A percentile compares a stretch with the other conserved stretches of the same genome.
phyloP scores from a whole-genome alignment of 2,888 invertebrate species.

The Rhagophthalmus giganteus region DNA sequence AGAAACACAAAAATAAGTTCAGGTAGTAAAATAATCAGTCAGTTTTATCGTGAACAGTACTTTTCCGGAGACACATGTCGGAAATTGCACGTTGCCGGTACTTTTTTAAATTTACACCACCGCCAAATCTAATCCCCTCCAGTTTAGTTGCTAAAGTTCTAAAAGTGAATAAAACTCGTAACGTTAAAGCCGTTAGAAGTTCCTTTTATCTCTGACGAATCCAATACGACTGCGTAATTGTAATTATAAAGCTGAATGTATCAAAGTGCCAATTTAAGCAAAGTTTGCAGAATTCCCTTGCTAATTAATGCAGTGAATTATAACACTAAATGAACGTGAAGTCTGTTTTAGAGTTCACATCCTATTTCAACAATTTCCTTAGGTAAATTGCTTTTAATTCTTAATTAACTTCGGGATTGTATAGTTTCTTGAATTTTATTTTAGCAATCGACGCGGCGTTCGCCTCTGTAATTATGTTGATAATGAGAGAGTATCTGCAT shows the following conservation, averaged over 20 bases:
- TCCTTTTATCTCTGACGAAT: slow-evolving; percentile 23
- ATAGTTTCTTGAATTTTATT: slow-evolving; percentile 12
- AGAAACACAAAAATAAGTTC: no score
- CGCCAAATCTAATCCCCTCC: background rate
- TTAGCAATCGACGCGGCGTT: no score
- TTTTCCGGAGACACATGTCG: no score
- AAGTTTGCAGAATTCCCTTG: slow-evolving; percentile 38
- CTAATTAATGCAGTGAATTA: slow-evolving; percentile 42
- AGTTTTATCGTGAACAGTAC: no score
- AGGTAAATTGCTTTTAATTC: slow-evolving; percentile 40
- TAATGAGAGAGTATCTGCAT: no score
- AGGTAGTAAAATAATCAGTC: no score
- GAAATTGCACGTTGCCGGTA: background rate
- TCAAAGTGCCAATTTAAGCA: slow-evolving; percentile 38
- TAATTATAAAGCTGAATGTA: slow-evolving; percentile 39
- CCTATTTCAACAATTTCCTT: slow-evolving; percentile 37
- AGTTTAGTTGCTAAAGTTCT: slow-evolving; percentile 2
- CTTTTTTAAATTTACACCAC: background rate
- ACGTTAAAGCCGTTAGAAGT: slow-evolving; percentile 15
- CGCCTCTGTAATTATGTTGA: no score
- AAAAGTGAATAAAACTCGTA: slow-evolving; percentile 16
- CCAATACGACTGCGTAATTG: slow-evolving; percentile 23
- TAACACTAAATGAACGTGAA: slow-evolving; percentile 35
- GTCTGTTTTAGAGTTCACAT: slow-evolving; percentile 26
- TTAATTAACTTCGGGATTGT: slow-evolving; percentile 36